phyloP scores from a whole-genome alignment of 2,113 vertebrate genomes.

The Emydocephalus ijimae region DNA sequence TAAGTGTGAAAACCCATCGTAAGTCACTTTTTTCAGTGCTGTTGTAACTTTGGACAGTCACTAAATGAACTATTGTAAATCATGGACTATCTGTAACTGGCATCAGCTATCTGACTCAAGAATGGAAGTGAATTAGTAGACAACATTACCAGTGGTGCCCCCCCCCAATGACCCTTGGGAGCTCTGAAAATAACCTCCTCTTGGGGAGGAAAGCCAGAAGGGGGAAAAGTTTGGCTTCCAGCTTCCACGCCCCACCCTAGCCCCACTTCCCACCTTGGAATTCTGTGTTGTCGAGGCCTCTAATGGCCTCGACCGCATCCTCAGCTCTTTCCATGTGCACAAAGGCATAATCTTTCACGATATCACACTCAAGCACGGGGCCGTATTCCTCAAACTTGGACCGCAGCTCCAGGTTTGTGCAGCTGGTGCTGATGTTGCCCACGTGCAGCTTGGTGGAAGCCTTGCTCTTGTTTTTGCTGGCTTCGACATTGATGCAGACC shows the following conservation, averaged over 20 bases:
- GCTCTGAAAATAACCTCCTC: neutral
- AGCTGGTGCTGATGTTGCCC: conserved; percentile 84
- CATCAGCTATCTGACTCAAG: neutral
- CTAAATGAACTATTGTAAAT: no score
- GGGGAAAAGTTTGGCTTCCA: neutral
- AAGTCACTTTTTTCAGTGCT: no score
- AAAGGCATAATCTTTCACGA: conserved; percentile 96
- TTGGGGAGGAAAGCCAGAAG: neutral
- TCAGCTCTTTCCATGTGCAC: conserved; percentile 96
- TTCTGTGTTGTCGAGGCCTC: conserved; percentile 87
- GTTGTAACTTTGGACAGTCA: no score
- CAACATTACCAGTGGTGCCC: neutral
- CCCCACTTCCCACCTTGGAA: conserved; percentile 85
- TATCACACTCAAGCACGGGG: conserved; percentile 90
- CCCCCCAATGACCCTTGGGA: no score
- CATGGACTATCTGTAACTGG: neutral
- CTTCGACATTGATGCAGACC: conserved; percentile 90
- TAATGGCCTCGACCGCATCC: conserved; percentile 93
- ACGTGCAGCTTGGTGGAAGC: conserved; percentile 93
- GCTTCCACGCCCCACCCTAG: neutral
- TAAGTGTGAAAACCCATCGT: no score
- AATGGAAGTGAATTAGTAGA: neutral
- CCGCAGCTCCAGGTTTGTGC: conserved; percentile 90
- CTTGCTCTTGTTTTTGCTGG: conserved; percentile 88
- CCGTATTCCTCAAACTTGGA: conserved; percentile 94